A percentile compares a stretch with the other conserved stretches of the same genome.
Conservation (phyloP, 2,888 invertebrate species). For the Zeuzera pyrina region DNA sequence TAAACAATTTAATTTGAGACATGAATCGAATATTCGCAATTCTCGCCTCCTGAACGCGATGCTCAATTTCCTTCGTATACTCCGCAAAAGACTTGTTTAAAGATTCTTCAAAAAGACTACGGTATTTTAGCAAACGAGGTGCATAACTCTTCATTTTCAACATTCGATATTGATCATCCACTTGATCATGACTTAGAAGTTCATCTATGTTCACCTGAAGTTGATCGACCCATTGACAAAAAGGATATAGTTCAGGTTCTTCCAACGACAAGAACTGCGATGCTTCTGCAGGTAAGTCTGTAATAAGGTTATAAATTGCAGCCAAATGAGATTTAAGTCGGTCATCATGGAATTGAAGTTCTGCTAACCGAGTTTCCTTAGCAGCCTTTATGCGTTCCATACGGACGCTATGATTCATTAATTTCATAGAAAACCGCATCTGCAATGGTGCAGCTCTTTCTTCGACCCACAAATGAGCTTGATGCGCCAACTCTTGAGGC, state of each 20-base stretch:
- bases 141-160: constrained; percentile 49
- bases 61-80: constrained; percentile 29
- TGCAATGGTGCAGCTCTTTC: constrained; percentile 33
- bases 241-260: constrained; percentile 37
- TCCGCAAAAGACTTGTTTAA: constrained; percentile 26
- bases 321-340: constrained; percentile 42
- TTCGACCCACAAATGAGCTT: constrained; percentile 43
- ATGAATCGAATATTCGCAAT: constrained; percentile 46
- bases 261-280: constrained; percentile 32
- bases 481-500: constrained; percentile 35
- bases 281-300: constrained; percentile 30
- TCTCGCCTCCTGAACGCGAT: constrained; percentile 43
- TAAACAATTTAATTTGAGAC: constrained; percentile 34
- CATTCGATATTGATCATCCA: constrained; percentile 31
- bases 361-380: constrained; percentile 31
- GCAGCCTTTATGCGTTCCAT: constrained; percentile 40
- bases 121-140: constrained; percentile 36
- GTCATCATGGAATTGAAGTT: constrained; percentile 38
- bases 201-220: constrained; percentile 30
- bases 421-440: constrained; percentile 45
- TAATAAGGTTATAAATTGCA: constrained; percentile 35
- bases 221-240: constrained; percentile 30
- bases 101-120: constrained; percentile 38
- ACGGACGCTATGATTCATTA: constrained; percentile 42
- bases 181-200: constrained; percentile 21